Conservation (phyloP, 1,140 invertebrate species). For the Hirudo medicinalis region DNA sequence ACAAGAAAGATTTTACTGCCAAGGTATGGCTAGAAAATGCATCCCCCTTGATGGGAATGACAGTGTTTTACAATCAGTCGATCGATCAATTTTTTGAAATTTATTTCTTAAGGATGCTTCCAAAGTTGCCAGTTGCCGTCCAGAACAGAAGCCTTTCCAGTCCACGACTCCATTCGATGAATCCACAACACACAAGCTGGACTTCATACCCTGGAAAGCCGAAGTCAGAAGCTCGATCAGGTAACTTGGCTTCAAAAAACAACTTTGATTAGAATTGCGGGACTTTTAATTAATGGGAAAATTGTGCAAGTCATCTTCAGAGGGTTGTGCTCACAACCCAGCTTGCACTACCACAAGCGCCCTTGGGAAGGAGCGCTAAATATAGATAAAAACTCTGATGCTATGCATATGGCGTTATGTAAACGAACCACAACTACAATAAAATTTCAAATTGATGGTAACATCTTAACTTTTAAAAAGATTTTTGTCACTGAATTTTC, state of each 20-base stretch:
- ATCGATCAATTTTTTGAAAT: not conserved
- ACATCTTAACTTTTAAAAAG: too few species aligned
- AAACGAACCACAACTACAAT: too few species aligned
- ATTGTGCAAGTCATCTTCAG: too few species aligned
- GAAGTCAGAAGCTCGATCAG: conserved; percentile 3
- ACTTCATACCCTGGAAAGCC: conserved; percentile 28
- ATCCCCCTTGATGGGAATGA: not conserved
- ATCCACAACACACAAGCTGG: conserved; percentile 27
- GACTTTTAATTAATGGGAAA: too few species aligned
- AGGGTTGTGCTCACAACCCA: too few species aligned
- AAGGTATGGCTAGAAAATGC: conserved; percentile 24
- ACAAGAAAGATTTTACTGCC: conserved; percentile 36
- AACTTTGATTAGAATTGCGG: not conserved
- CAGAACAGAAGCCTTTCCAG: conserved; percentile 21
- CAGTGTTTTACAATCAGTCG: not conserved
- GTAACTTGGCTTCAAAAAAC: not conserved
- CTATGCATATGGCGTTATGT: too few species aligned
- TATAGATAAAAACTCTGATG: too few species aligned
- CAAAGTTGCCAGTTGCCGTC: conserved; percentile 23
- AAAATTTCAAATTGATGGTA: too few species aligned
- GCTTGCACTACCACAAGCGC: too few species aligned
- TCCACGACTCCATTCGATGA: conserved; percentile 26
- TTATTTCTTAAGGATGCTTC: conserved; percentile 15
- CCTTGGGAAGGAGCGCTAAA: too few species aligned
- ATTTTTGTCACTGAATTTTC: too few species aligned